Base-by-base conservation (phyloP, 2,888 invertebrate genomes). In the Heterodera filipjevi region DNA sequence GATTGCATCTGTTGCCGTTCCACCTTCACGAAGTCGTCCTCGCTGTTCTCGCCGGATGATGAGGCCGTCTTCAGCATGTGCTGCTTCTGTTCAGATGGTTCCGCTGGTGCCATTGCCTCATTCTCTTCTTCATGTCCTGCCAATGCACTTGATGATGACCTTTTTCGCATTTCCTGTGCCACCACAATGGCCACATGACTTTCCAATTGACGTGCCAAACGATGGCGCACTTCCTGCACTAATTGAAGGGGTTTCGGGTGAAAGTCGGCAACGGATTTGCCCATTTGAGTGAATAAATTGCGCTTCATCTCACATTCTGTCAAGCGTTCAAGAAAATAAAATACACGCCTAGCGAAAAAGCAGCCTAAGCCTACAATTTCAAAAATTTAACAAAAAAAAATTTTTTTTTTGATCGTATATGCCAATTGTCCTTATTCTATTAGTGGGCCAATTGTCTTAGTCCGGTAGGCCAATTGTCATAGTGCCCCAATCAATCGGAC, bases 1-100 rank as follows among this genome's bases (percentile, higher is more conserved):
- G n/a, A n/a, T n/a, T n/a, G n/a, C n/a, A n/a, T n/a, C n/a, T 49
- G 46, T 12, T 68, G 71, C 2, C 68, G 33, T 33, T 84, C 86
- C 39, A 82, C 74, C 74, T 83, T 83, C n/a, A 83, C 82, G 44
- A 83, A 83, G 35, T 80, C 84, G 27, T 83, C 81, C 10, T 83
- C 83, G 46, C 80, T 82, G 76, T 80, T 84, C 22, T 74, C 74
- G 22, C 68, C 75, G 19, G 84, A 83, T 10, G 83, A 83, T 19
- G 39, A 27, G 27, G 59, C 33, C 70, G 79, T 84, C 68, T 82
- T 81, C 53, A 74, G 78, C 71, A 46, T 30, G 30, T 16, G 46
- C 14, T 1, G 33, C 46, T 33, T 3, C 14, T 16, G 14, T 68
- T 19, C 35, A 5, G n/a, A n/a, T 30, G 6, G 10, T 39, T n/a